Evolutionary conservation across 2,888 invertebrate species (phyloP), one percentile per base, ranked within the genome.

Genomic region (Gnatocerus cornutus): DNA sequence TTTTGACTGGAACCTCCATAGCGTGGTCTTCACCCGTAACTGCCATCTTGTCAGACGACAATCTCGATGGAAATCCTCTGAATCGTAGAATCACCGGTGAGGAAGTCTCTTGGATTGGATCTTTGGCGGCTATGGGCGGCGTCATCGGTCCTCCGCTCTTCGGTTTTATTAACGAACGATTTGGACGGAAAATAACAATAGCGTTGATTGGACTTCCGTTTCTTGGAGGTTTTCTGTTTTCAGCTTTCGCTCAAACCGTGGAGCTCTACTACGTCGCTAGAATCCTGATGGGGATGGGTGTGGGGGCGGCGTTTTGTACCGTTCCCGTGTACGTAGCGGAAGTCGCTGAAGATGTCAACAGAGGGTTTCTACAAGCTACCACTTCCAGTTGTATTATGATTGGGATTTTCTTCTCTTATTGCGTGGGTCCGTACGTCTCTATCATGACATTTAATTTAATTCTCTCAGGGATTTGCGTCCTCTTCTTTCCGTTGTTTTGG

Each of bases 251-350:
- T 1, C 65, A 69, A 43, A 41, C 53, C n/a, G 73, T 78, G 12
- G 14, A 52, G 8, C 72, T 68, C 64, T 77, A 67, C 61, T 90
- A 88, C 84, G 87, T 83, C 8, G 90, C 88, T 61, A 86, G 87
- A 59, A 86, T 87, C 75, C 85, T 87, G 71, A 89, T 88, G 84
- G 93, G 93, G 45, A 78, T 91, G 0, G 90, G 89, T 0, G 87
- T 91, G 0, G 91, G 92, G 0, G 89, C 91, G 78, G 85, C 90
- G 13, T 92, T 91, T 84, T 90, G 91, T 0, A 89, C 91, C 0
- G 89, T 91, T 0, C 94, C 96, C 0, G 92, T 95, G 89, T 96
- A 95, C 84, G 90, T 94, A 68, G 93, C 93, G 41, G 96, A 96
- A 84, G 93, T 94, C 30, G 89, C 95, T 4, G 92, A 93, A 87